phyloP scores from a whole-genome alignment of 2,888 invertebrate genomes.

The Rutpela maculata region DNA sequence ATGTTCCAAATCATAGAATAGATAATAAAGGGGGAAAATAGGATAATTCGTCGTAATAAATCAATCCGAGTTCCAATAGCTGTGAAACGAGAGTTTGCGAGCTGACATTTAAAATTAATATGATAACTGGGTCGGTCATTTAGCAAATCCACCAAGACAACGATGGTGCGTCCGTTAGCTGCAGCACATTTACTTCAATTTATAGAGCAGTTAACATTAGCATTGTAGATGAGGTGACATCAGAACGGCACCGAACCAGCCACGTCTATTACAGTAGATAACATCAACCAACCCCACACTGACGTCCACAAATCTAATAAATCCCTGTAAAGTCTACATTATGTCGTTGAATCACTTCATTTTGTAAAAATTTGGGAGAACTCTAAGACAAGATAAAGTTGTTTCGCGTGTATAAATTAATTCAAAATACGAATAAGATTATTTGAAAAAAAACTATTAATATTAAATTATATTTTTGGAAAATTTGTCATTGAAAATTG shows the following conservation, averaged over 20 bases:
- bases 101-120: slow-evolving; percentile 54
- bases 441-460: no score
- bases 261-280: slow-evolving; percentile 59
- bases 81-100: slow-evolving; percentile 44
- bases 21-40: slow-evolving; percentile 29
- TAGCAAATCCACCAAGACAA: slow-evolving; percentile 58
- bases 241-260: slow-evolving; percentile 51
- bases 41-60: slow-evolving; percentile 22
- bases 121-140: slow-evolving; percentile 60
- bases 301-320: slow-evolving; percentile 48
- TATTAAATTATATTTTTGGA: no score
- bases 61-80: slow-evolving; percentile 18
- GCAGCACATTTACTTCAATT: slow-evolving; percentile 63
- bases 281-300: slow-evolving; percentile 53
- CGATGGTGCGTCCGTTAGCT: slow-evolving; percentile 60
- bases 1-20: slow-evolving; percentile 5
- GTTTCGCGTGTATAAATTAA: no score
- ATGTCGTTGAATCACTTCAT: slow-evolving; percentile 33
- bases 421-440: no score
- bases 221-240: slow-evolving; percentile 67
- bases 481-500: no score
- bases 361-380: not conserved
- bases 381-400: no score
- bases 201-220: slow-evolving; percentile 68
- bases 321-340: slow-evolving; percentile 42